Evolutionary conservation across 2,113 vertebrate genomes (phyloP), one percentile per base, ranked within the genome.

Genomic region (Trogon surrucura): DNA sequence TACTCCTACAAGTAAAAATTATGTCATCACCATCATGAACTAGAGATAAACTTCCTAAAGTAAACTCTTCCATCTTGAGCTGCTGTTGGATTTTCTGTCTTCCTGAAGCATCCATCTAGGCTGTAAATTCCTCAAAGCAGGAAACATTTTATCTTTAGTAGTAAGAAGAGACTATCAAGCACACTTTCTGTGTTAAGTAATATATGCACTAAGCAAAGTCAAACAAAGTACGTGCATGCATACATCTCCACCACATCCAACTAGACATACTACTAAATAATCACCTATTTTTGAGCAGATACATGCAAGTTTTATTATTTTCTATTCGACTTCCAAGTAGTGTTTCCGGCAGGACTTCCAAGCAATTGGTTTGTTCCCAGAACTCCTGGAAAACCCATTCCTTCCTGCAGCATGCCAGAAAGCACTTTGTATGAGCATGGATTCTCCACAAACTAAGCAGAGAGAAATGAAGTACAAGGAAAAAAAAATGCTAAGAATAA

Each of bases 51-150:
- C 81, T 83, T 80, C 81, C 54, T 44, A 32, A 83, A 94, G 58
- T 56, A 36, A 95, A 14, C 60, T 77, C 34, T 10, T 82, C 54
- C 72, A 77, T 71, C 82, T 64, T 62, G 51, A 72, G 60, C 74
- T 91, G 66, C 75, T 80, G 22, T 8, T 88, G 88, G 71, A 80
- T 95, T 85, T 80, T 79, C 29, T 6, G 36, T 23, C 67, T 82
- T 91, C 61, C 65, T 64, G 36, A 73, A 77, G 20, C 17, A 11
- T 61, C 82, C 34, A 20, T 86, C 36, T 62, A 80, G 81, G 44
- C 79, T 86, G 51, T 67, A 93, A 93, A 96, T 86, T 75, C 57
- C 83, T 85, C 77, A 56, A 67, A 92, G 61, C 45, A 89, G 89
- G 91, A 95, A 95, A 74, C 15, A 16, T 91, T 87, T 93, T 77